Base-by-base conservation (phyloP, 2,113 vertebrate species). In the Benitochromis conjunctus region DNA sequence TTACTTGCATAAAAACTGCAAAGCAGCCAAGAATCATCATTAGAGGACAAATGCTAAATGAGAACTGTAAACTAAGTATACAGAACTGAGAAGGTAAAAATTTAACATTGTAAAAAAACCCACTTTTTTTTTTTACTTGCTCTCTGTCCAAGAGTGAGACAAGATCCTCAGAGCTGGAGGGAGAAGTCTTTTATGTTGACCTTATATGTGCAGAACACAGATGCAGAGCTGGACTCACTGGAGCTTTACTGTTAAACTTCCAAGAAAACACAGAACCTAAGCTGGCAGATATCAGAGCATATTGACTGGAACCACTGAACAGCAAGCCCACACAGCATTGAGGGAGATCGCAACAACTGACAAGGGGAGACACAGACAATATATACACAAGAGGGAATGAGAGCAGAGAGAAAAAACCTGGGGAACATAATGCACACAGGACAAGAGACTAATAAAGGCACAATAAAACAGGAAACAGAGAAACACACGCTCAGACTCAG, bases 191-290 rank as follows among this genome's bases (percentile, higher is more conserved):
- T 66, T 66, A 66, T 41, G 0, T 12, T n/a, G 19, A 66, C 19
- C 62, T 66, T 41, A 64, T 64, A 60, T 60, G 57, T 60, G 57
- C 57, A 60, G 57, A 58, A 58, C 56, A 58, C 26, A 58, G 13
- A 31, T 31, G 26, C 31, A 31, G 57, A 14, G 57, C 26, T 31
- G 57, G 8, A 60, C 57, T 18, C 26, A 60, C 57, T 60, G 26
- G 57, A 60, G 26, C 26, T 60, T 60, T 31, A 60, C 3, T 60
- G 31, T 2, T 60, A 0, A 60, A 31, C 14, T 9, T 31, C 2
- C 57, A 60, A 31, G 14, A 60, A 31, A 18, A 0, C 26, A 60
- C 57, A 18, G 26, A 60, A 31, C 57, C 8, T 60, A 60, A 18
- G 18, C 57, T 31, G 26, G 14, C 0, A 60, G 3, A 60, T 60